These are phyloP conservation scores for Lepidotrigona ventralis DNA, from an alignment of 1,140 invertebrate species.

Conservation along the genomic window DNA sequence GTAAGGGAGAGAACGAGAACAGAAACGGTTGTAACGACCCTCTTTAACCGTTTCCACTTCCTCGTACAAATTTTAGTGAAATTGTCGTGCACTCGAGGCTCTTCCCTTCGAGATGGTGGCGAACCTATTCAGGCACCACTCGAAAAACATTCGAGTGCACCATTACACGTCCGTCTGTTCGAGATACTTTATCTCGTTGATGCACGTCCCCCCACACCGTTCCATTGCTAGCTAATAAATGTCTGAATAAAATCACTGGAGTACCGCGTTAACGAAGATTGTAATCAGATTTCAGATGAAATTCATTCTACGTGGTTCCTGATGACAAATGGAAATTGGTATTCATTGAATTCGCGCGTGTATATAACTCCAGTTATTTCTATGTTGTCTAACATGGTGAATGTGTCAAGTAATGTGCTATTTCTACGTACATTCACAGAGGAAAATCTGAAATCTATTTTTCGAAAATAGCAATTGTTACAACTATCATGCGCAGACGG, in stretches of 20 bases:
- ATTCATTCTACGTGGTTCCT: not conserved
- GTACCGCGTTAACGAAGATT: slow-evolving; percentile 16
- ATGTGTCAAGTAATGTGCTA: too few relatives aligned
- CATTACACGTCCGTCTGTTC: slow-evolving; percentile 45
- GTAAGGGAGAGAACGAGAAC: not conserved
- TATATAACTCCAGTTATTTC: not conserved
- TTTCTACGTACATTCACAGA: too few relatives aligned
- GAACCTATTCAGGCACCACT: slow-evolving; percentile 23
- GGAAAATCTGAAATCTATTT: too few relatives aligned
- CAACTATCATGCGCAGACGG: too few relatives aligned
- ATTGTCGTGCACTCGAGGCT: slow-evolving; percentile 41
- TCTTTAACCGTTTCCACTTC: slow-evolving; percentile 37
- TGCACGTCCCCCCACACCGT: not conserved
- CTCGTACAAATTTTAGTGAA: slow-evolving; percentile 50
- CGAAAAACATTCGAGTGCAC: slow-evolving; percentile 40
- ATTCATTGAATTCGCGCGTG: not conserved
- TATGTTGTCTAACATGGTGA: too few relatives aligned
- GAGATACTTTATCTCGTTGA: slow-evolving; percentile 29
- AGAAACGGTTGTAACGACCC: slow-evolving; percentile 17
- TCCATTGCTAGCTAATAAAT: not conserved
- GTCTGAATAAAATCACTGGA: not conserved
- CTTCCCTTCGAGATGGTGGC: slow-evolving; percentile 42
- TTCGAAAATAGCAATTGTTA: too few relatives aligned
- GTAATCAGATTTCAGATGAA: slow-evolving; percentile 1
- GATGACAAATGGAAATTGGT: too few relatives aligned